Percentiles rank a stretch among this genome's conserved stretches.
Conservation (phyloP, 2,888 invertebrate species). For the Aphrophora alni region DNA sequence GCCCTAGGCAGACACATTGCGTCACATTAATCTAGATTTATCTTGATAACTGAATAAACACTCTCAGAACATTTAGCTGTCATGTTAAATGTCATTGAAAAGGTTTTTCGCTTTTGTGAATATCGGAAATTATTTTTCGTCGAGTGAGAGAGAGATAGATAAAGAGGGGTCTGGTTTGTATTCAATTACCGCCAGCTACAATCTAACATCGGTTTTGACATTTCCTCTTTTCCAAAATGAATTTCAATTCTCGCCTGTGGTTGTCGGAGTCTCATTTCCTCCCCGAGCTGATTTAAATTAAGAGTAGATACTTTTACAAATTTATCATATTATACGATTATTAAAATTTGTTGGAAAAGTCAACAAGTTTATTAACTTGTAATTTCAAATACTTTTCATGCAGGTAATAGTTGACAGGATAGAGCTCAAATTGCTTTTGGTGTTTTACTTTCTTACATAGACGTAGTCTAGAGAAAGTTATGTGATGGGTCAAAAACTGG, state of each 20-base stretch:
- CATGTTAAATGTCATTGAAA: not conserved
- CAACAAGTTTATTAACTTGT: no score
- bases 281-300: not conserved
- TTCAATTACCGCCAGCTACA: not conserved
- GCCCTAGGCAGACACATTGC: no score
- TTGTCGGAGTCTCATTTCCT: not conserved
- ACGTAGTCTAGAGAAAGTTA: no score
- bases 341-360: no score
- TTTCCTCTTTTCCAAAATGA: not conserved
- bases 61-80: not conserved
- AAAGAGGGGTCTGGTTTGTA: not conserved
- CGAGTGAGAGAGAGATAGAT: not conserved
- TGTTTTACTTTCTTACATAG: no score
- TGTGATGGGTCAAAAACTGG: no score
- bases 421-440: no score
- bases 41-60: not conserved
- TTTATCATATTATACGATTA: not conserved
- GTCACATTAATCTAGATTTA: not conserved
- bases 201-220: constrained; percentile 1
- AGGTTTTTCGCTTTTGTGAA: not conserved
- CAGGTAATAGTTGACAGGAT: no score
- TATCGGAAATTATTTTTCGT: not conserved
- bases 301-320: not conserved
- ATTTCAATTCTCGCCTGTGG: not conserved
- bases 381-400: no score